These are phyloP conservation scores for Picus viridis DNA, from an alignment of 2,797 vertebrate genomes.

Conservation along the genomic window DNA sequence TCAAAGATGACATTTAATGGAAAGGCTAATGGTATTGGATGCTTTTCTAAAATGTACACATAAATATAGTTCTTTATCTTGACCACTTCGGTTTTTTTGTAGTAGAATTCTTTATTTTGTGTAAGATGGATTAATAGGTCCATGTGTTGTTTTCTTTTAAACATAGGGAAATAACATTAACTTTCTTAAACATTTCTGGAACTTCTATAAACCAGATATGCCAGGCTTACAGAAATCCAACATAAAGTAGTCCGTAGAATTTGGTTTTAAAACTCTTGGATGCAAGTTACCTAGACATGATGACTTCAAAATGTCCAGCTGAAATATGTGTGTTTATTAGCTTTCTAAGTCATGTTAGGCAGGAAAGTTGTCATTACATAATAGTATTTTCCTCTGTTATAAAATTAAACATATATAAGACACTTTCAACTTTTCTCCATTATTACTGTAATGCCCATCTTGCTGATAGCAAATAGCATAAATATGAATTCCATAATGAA, in stretches of 20 bases:
- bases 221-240: background rate
- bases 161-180: background rate
- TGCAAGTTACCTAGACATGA: background rate
- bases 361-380: background rate
- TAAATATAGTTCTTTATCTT: background rate
- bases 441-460: background rate
- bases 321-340: background rate
- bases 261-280: background rate
- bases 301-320: background rate
- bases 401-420: background rate
- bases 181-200: background rate
- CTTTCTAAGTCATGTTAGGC: background rate
- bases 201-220: background rate
- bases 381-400: background rate
- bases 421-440: background rate
- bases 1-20: background rate
- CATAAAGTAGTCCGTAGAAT: background rate
- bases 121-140: background rate
- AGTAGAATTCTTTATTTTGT: background rate
- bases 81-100: background rate
- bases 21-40: background rate
- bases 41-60: background rate
- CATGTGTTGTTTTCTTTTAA: background rate
- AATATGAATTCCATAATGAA: background rate
- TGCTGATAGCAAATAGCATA: background rate